Base-by-base conservation (phyloP, 2,113 vertebrate genomes). In the Clupea harengus region DNA sequence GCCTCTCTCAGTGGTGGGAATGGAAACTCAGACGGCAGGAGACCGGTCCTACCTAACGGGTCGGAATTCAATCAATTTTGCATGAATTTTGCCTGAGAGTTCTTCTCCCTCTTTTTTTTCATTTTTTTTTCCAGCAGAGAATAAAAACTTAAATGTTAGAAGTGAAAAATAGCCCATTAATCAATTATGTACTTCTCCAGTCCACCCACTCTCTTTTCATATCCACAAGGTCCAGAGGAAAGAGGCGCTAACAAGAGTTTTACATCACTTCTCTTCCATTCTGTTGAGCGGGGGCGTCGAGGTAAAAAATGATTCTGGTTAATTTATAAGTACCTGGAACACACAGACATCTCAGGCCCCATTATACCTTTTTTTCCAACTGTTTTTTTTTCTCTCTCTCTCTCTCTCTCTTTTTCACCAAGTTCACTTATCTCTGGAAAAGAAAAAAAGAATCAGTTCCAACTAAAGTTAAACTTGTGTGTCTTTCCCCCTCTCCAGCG, bases 101-200 rank as follows among this genome's bases (percentile, higher is more conserved):
- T 84, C 89, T 85, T 90, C 13, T 52, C 81, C 9, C 11, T 39
- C 28, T 75, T 11, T 11, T 1, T 75, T 25, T 22, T 25, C n/a
- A n/a, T 32, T 75, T 32, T 32, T 39, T 32, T 39, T 32, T 47
- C 52, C 20, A 22, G 81, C 84, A 83, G 86, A 52, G 90, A 91
- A 81, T 52, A 28, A 54, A 84, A 90, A 89, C 85, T 88, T 90
- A 93, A 72, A 92, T 92, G 89, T 91, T 93, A 93, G 89, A 94
- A 94, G 91, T 91, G 92, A 89, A 92, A 87, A 89, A 93, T 88
- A 89, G 91, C 91, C 92, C 91, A 94, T 94, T 94, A 95, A 95
- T 94, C 92, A 95, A 92, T 94, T 91, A 94, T 94, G 94, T 81
- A 89, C 87, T 91, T 93, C 88, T 45, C 84, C 85, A 83, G 83